These are phyloP conservation scores for Opisthocomus hoazin DNA, from an alignment of 2,113 vertebrate species.

Conservation along the genomic window DNA sequence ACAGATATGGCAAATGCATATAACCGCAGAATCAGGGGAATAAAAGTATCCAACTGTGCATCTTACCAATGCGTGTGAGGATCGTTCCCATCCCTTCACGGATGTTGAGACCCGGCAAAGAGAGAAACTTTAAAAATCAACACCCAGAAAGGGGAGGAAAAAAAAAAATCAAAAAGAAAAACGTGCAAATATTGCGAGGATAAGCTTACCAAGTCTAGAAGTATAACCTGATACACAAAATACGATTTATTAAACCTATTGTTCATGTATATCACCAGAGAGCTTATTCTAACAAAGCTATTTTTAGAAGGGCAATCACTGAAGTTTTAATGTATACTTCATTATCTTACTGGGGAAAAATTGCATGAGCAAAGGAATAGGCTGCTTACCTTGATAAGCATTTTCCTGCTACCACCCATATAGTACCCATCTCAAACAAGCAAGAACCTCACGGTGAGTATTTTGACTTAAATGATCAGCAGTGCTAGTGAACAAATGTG, in stretches of 20 bases:
- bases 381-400: background rate
- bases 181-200: background rate
- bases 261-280: background rate
- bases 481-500: background rate
- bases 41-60: no score
- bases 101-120: no score
- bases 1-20: no score
- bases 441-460: background rate
- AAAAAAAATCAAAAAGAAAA: background rate
- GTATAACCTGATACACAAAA: background rate
- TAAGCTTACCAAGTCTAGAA: background rate
- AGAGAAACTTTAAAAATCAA: background rate
- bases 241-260: background rate
- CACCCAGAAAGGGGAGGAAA: background rate
- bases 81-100: no score
- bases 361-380: background rate
- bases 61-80: no score
- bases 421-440: background rate
- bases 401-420: background rate
- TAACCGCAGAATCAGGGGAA: no score
- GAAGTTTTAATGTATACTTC: background rate
- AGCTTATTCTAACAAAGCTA: background rate
- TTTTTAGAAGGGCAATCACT: background rate
- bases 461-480: background rate
- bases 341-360: background rate